phyloP scores from a whole-genome alignment of 2,797 vertebrate species.

The Echeneis naucrates region DNA sequence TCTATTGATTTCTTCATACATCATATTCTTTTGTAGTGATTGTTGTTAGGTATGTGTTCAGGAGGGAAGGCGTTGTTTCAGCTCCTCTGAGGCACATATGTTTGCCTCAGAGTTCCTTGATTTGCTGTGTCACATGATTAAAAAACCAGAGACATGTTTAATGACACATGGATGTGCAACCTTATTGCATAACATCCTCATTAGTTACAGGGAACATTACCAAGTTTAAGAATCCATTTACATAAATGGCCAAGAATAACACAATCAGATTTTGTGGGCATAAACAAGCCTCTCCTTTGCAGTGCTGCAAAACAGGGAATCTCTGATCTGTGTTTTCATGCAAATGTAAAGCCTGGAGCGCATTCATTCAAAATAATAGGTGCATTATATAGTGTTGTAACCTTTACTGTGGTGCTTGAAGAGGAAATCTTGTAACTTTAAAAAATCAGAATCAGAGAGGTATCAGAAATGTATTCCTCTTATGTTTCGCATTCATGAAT shows the following conservation, averaged over 20 bases:
- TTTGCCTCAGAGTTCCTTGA: conserved; percentile 33
- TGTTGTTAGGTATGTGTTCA: conserved; percentile 45
- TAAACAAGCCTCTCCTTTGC: conserved; percentile 56
- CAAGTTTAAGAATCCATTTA: conserved; percentile 57
- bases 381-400: conserved; percentile 48
- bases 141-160: conserved; percentile 26
- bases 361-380: conserved; percentile 59
- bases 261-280: conserved; percentile 52
- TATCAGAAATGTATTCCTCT: conserved; percentile 8
- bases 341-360: conserved; percentile 60
- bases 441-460: neutral
- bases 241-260: conserved; percentile 58
- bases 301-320: conserved; percentile 43
- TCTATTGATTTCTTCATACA: conserved; percentile 68
- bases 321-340: conserved; percentile 64
- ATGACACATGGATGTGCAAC: conserved; percentile 44
- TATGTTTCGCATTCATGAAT: conserved; percentile 27
- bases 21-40: conserved; percentile 52
- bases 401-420: conserved; percentile 38
- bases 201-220: conserved; percentile 40
- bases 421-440: conserved; percentile 33
- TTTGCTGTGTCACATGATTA: conserved; percentile 28
- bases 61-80: conserved; percentile 18
- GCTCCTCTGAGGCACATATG: conserved; percentile 23
- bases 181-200: conserved; percentile 39